A percentile compares a stretch with the other conserved stretches of the same genome.
phyloP scores from a whole-genome alignment of 2,888 invertebrate species.

The Ypsolopha scabrella region DNA sequence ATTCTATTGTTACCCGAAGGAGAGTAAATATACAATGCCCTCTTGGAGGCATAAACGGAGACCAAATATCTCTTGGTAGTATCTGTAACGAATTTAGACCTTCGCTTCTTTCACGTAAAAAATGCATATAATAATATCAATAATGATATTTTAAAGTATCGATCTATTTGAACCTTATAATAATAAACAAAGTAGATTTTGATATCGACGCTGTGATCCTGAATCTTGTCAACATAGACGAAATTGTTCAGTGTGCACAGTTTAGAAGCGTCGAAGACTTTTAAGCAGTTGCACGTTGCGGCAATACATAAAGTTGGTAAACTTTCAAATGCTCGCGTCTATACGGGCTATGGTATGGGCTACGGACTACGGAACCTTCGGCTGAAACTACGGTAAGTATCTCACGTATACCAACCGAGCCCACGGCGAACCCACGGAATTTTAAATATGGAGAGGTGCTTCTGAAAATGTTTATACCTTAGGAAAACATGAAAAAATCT shows the following conservation, averaged over 20 bases:
- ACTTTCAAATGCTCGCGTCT: conserved; percentile 11
- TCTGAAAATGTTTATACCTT: conserved; percentile 47
- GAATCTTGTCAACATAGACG: background rate
- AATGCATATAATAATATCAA: no score
- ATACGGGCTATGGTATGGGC: conserved; percentile 21
- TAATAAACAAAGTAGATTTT: no score
- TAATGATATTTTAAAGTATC: no score
- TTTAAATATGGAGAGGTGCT: conserved; percentile 55
- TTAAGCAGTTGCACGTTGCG: conserved; percentile 24
- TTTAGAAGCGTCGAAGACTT: conserved; percentile 17
- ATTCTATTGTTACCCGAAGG: no score
- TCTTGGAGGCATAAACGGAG: no score
- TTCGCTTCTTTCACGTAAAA: no score
- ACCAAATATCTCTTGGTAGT: no score
- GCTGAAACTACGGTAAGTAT: conserved; percentile 55
- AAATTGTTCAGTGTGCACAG: background rate
- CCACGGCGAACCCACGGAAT: conserved; percentile 40
- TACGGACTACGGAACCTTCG: conserved; percentile 32
- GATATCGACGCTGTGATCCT: background rate
- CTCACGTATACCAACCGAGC: conserved; percentile 53
- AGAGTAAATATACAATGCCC: no score
- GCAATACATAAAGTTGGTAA: conserved; percentile 10
- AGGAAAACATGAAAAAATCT: conserved; percentile 27
- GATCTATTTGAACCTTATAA: no score
- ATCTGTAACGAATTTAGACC: no score